A percentile compares a stretch with the other conserved stretches of the same genome.
phyloP scores from a whole-genome alignment of 2,113 vertebrate species.

The Galbula dea region DNA sequence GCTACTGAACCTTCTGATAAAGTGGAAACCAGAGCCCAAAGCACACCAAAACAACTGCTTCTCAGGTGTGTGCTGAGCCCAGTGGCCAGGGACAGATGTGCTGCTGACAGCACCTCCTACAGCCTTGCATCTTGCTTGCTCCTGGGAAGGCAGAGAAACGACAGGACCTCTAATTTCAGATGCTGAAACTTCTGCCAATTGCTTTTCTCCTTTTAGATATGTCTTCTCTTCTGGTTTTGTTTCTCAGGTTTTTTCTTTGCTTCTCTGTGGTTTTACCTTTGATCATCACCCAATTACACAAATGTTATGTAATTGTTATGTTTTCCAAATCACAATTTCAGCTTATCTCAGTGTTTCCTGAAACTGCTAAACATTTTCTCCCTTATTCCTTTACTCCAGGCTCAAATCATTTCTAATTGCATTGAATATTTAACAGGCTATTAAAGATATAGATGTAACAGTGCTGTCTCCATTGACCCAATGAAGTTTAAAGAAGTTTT shows the following conservation, averaged over 20 bases:
- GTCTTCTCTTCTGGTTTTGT: neutral
- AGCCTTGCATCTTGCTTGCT: neutral
- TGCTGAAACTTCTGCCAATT: neutral
- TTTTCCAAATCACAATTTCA: too few relatives aligned
- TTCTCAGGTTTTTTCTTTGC: neutral
- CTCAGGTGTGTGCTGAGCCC: neutral
- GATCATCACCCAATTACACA: neutral
- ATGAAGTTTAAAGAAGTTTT: neutral
- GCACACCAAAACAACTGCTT: neutral
- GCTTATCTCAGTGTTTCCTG: neutral
- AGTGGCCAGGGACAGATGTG: neutral
- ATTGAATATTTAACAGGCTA: neutral
- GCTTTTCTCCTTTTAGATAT: neutral
- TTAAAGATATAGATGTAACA: neutral
- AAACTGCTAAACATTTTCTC: neutral
- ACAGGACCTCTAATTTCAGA: neutral
- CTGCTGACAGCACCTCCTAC: neutral
- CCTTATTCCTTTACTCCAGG: neutral
- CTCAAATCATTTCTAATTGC: neutral
- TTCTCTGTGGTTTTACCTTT: neutral
- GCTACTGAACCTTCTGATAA: neutral
- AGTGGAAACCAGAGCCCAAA: neutral
- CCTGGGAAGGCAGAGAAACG: neutral
- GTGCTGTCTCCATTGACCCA: neutral
- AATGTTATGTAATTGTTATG: too few relatives aligned